Conservation (phyloP, 2,797 vertebrate species). For the Neoniphon sammara region DNA sequence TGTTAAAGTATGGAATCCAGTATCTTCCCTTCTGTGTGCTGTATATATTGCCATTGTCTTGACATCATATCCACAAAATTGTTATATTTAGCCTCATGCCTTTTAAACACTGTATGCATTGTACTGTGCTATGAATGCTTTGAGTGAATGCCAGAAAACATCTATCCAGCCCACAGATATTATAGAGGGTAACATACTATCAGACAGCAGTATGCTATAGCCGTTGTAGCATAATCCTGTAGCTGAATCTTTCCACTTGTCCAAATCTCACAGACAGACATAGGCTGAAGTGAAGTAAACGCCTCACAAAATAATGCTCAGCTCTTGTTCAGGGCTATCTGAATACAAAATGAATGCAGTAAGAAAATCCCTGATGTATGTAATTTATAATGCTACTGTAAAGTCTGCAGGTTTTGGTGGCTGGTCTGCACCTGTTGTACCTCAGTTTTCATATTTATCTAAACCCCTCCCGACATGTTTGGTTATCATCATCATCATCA, state of each 20-base stretch:
- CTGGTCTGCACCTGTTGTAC: constrained; percentile 59
- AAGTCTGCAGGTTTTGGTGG: constrained; percentile 61
- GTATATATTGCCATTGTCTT: constrained; percentile 51
- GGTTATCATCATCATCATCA: constrained; percentile 66
- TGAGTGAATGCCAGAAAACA: constrained; percentile 60
- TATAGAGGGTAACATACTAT: constrained; percentile 30
- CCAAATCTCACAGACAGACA: constrained; percentile 39
- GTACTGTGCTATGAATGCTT: constrained; percentile 65
- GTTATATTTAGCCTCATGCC: constrained; percentile 58
- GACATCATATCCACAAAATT: constrained; percentile 42
- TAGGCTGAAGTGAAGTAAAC: constrained; percentile 24
- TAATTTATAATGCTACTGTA: constrained; percentile 46
- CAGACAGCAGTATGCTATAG: constrained; percentile 33
- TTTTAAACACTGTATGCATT: constrained; percentile 61
- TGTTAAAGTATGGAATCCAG: constrained; percentile 64
- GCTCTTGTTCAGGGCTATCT: constrained; percentile 60
- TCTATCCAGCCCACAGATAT: constrained; percentile 29
- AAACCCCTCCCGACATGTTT: constrained; percentile 53
- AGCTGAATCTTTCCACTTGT: constrained; percentile 51
- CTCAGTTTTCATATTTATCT: constrained; percentile 59
- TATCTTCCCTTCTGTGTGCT: constrained; percentile 68
- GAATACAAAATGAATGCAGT: constrained; percentile 42
- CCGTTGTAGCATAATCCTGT: constrained; percentile 52
- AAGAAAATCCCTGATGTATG: constrained; percentile 35
- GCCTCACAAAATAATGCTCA: constrained; percentile 45